Conservation (phyloP, 2,797 vertebrate species). For the Channa striata region DNA sequence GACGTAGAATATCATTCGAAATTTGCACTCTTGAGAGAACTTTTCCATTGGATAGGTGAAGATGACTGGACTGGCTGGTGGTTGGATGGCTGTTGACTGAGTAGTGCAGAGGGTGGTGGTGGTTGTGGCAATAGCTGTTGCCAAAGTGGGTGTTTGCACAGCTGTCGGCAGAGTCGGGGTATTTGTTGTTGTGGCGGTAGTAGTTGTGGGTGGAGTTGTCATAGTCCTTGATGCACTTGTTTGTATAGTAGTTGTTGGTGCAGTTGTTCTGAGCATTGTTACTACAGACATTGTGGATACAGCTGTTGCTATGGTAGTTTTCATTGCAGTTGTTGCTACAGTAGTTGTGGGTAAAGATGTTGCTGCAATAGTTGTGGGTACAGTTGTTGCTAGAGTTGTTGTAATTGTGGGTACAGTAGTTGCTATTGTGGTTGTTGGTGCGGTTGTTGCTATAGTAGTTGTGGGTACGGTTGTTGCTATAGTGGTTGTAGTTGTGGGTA, state of each 20-base stretch:
- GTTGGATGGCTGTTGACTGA: conserved; percentile 14
- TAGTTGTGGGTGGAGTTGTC: neutral
- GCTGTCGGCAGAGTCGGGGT: conserved; percentile 1
- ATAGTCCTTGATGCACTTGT: conserved; percentile 2
- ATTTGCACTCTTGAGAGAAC: conserved; percentile 60
- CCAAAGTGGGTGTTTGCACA: neutral
- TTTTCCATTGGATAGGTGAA: conserved; percentile 51
- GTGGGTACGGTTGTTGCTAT: conserved; percentile 2
- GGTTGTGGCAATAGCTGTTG: neutral
- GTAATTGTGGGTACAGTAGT: neutral
- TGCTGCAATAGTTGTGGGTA: conserved; percentile 17
- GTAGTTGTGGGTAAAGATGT: conserved; percentile 7
- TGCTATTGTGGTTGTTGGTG: neutral
- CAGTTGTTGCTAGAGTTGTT: conserved; percentile 16
- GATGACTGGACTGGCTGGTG: conserved; percentile 20
- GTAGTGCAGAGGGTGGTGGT: conserved; percentile 31
- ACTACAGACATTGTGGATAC: neutral
- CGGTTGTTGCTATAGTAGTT: conserved; percentile 28
- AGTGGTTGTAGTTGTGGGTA: neutral
- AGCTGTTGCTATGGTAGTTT: conserved; percentile 1
- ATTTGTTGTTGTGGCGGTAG: neutral
- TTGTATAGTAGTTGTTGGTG: neutral
- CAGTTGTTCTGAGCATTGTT: neutral
- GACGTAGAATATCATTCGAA: conserved; percentile 63
- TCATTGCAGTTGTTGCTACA: conserved; percentile 3